Percentiles rank a stretch among this genome's conserved stretches.
Evolutionary conservation across 2,888 invertebrate species (phyloP).

Genomic region (Coecobrya sp.): DNA sequence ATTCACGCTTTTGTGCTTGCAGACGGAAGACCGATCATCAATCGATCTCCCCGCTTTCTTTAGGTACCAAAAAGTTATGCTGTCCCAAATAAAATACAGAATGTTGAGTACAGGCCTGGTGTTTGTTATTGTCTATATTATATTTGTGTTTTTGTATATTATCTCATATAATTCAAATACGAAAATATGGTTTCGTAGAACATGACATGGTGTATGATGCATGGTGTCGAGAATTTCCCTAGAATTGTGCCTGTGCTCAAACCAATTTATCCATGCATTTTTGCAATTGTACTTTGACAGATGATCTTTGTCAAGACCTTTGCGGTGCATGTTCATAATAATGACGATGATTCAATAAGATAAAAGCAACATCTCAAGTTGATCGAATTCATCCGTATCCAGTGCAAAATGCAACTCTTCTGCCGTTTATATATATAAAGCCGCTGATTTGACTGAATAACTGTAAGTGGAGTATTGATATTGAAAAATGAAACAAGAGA

Average conservation of each 20-base stretch:
- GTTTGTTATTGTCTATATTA: neutral
- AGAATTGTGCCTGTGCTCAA: too few species aligned
- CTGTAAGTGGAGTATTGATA: too few species aligned
- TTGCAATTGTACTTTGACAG: conserved; percentile 5
- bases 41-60: conserved; percentile 8
- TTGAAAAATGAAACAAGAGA: too few species aligned
- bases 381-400: too few species aligned
- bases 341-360: neutral
- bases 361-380: neutral
- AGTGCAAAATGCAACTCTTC: too few species aligned
- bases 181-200: too few species aligned
- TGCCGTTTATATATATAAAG: too few species aligned
- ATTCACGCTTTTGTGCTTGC: neutral
- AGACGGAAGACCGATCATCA: neutral
- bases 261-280: neutral
- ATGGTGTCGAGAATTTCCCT: too few species aligned
- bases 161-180: too few species aligned
- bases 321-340: neutral
- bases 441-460: too few species aligned
- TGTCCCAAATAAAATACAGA: neutral
- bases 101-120: neutral
- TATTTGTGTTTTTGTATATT: too few species aligned
- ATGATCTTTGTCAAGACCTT: conserved; percentile 9
- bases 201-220: neutral
- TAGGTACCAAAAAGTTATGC: too few species aligned